Percentiles rank a stretch among this genome's conserved stretches.
These are phyloP conservation scores for Dilophus febrilis DNA, from an alignment of 2,888 invertebrate species.

Conservation along the genomic window DNA sequence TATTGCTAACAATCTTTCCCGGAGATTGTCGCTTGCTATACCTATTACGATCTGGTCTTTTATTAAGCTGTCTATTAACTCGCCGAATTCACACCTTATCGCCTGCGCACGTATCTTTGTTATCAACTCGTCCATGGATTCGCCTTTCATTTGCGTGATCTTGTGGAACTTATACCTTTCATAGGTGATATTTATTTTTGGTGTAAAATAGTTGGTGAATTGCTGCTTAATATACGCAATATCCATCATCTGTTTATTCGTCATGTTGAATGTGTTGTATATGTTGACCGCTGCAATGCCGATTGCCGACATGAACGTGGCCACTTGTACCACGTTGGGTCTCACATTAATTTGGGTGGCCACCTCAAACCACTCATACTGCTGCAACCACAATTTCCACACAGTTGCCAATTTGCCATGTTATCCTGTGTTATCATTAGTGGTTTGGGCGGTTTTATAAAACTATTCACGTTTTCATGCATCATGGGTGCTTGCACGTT, in stretches of 20 bases:
- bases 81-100: constrained; percentile 8
- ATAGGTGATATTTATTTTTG: constrained; percentile 9
- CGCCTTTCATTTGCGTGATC: constrained; percentile 5
- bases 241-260: constrained; percentile 5
- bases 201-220: constrained; percentile 9
- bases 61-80: constrained; percentile 9
- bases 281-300: constrained; percentile 2
- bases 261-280: constrained; percentile 7
- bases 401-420: neutral
- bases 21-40: constrained; percentile 5
- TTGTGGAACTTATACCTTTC: constrained; percentile 9
- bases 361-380: constrained; percentile 8
- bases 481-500: too few species aligned
- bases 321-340: constrained; percentile 6
- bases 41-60: constrained; percentile 9
- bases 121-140: constrained; percentile 10
- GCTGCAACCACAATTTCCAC: constrained; percentile 9
- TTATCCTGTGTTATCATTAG: constrained; percentile 2
- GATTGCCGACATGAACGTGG: constrained; percentile 6
- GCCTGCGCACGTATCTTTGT: constrained; percentile 7
- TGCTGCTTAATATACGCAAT: constrained; percentile 6
- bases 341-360: constrained; percentile 7
- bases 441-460: constrained; percentile 1
- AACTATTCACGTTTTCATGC: too few species aligned
- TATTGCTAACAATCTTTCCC: constrained; percentile 7